phyloP scores from a whole-genome alignment of 2,113 vertebrate species.

The Epinephelus fuscoguttatus region DNA sequence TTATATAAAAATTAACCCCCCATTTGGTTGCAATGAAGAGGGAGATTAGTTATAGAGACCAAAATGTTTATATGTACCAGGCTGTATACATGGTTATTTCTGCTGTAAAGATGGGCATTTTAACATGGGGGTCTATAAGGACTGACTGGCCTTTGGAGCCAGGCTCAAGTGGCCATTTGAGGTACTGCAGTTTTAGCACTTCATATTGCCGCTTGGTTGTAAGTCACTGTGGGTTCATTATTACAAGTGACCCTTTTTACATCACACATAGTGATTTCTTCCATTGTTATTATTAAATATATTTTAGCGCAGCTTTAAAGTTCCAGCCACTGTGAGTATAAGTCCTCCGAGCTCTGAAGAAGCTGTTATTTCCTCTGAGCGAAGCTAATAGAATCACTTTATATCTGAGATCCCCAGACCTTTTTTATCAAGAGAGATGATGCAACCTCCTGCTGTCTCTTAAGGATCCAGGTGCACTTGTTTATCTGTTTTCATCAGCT shows the following conservation, averaged over 20 bases:
- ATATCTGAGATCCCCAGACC: slow-evolving; percentile 41
- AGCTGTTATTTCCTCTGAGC: slow-evolving; percentile 46
- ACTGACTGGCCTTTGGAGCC: too few relatives aligned
- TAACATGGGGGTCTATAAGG: too few relatives aligned
- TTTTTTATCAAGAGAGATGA: slow-evolving; percentile 64
- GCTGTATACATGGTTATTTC: too few relatives aligned
- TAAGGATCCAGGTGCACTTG: slow-evolving; percentile 72
- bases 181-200: too few relatives aligned
- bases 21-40: too few relatives aligned
- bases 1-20: too few relatives aligned
- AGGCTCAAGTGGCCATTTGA: too few relatives aligned
- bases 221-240: too few relatives aligned
- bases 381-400: slow-evolving; percentile 46
- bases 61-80: too few relatives aligned
- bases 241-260: neutral
- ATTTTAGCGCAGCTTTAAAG: neutral
- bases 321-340: neutral
- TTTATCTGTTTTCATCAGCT: slow-evolving; percentile 83
- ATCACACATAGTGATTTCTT: neutral
- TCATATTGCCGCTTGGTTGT: too few relatives aligned
- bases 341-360: neutral
- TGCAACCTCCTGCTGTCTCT: slow-evolving; percentile 60
- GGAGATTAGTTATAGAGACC: too few relatives aligned
- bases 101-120: too few relatives aligned
- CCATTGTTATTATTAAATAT: neutral